Evolutionary conservation across 1,140 invertebrate species (phyloP).

Genomic region (Metopolophium dirhodum): DNA sequence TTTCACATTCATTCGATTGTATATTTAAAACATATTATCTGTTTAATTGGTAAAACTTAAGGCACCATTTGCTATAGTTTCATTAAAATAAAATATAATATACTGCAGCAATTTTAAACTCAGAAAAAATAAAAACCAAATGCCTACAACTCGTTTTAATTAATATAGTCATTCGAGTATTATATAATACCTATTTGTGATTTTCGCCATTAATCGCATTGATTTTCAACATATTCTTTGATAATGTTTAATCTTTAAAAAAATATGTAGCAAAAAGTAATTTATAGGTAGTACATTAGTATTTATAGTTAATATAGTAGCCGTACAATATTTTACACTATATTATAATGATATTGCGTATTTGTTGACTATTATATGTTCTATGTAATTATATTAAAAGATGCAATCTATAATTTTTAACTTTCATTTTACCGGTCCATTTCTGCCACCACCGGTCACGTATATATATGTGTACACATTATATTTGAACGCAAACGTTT

Average conservation of each 20-base stretch:
- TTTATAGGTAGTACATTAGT: background rate
- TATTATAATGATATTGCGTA: background rate
- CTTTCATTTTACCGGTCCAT: slow-evolving; percentile 33
- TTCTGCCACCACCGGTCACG: background rate
- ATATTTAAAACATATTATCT: background rate
- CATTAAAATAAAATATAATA: background rate
- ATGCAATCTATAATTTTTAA: background rate
- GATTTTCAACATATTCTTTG: background rate
- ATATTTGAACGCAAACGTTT: background rate
- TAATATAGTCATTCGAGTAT: background rate
- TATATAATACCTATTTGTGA: background rate
- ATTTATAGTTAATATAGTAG: no score
- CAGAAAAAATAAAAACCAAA: background rate
- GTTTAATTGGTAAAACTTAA: background rate
- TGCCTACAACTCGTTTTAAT: background rate
- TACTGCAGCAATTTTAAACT: background rate
- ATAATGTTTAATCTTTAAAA: no score
- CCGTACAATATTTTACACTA: background rate
- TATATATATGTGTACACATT: background rate
- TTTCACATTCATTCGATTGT: background rate
- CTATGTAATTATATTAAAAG: background rate
- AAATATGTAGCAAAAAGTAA: background rate
- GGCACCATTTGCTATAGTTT: background rate
- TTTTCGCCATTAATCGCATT: background rate
- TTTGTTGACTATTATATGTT: background rate